Percentiles rank a stretch among this genome's conserved stretches.
Evolutionary conservation across 2,888 invertebrate genomes (phyloP).

Genomic region (Philaethria dido): DNA sequence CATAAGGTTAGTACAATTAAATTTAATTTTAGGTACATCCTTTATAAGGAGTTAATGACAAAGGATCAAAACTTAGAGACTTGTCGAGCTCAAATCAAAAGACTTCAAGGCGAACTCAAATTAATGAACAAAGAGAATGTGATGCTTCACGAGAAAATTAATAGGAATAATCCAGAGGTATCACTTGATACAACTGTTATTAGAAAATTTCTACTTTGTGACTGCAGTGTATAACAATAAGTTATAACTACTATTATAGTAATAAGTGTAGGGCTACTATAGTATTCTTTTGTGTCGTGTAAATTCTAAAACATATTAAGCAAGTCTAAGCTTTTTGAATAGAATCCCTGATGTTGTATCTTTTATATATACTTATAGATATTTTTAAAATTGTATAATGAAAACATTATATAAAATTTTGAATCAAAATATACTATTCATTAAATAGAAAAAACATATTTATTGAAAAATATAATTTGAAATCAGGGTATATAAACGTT

Average conservation of each 20-base stretch:
- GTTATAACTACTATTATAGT: no score
- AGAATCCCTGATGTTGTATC: no score
- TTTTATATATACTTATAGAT: no score
- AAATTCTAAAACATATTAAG: not conserved
- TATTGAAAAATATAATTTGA: no score
- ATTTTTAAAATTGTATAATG: no score
- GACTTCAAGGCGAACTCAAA: slow-evolving; percentile 86
- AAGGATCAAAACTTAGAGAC: slow-evolving; percentile 86
- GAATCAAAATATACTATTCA: no score
- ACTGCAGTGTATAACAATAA: no score
- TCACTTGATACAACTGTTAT: not conserved
- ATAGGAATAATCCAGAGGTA: slow-evolving; percentile 69
- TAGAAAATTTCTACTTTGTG: not conserved
- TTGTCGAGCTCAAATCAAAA: slow-evolving; percentile 84
- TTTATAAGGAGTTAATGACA: slow-evolving; percentile 86
- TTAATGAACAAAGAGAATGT: slow-evolving; percentile 85
- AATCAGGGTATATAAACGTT: no score
- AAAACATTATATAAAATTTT: no score
- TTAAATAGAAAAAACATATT: no score
- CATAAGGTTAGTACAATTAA: slow-evolving; percentile 53
- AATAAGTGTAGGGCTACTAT: no score
- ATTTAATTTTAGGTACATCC: slow-evolving; percentile 79
- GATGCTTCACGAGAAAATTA: slow-evolving; percentile 81
- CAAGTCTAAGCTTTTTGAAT: not conserved
- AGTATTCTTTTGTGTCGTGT: not conserved